phyloP scores from a whole-genome alignment of 2,888 invertebrate species.

The Plebejus melissa region DNA sequence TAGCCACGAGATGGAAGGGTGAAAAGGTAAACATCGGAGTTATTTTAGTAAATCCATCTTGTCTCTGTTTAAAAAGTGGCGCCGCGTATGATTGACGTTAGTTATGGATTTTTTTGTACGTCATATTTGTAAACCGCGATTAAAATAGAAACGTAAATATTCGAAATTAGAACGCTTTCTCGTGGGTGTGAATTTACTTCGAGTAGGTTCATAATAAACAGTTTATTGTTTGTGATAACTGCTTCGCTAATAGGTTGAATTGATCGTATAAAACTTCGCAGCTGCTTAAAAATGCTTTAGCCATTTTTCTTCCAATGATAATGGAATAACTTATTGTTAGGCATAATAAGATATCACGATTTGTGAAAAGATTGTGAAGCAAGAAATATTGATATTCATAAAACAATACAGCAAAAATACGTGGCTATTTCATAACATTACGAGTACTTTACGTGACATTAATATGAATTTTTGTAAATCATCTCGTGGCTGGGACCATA shows the following conservation, averaged over 20 bases:
- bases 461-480: too few species aligned
- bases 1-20: conserved; percentile 73
- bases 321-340: too few species aligned
- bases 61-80: conserved; percentile 71
- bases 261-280: background rate
- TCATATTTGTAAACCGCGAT: conserved; percentile 39
- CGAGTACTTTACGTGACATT: too few species aligned
- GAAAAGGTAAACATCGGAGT: conserved; percentile 73
- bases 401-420: too few species aligned
- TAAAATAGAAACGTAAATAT: conserved; percentile 38
- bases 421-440: too few species aligned
- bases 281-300: background rate
- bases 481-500: too few species aligned
- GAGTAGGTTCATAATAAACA: background rate
- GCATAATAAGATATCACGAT: too few species aligned
- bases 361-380: too few species aligned
- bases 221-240: conserved; percentile 7
- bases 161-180: conserved; percentile 26
- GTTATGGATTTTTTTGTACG: conserved; percentile 52
- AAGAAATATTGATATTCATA: too few species aligned
- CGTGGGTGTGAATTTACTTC: conserved; percentile 19
- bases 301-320: too few species aligned
- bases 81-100: conserved; percentile 67
- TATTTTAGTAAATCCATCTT: conserved; percentile 76
- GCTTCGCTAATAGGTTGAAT: background rate